phyloP scores from a whole-genome alignment of 2,113 vertebrate species.

The Monopterus albus region DNA sequence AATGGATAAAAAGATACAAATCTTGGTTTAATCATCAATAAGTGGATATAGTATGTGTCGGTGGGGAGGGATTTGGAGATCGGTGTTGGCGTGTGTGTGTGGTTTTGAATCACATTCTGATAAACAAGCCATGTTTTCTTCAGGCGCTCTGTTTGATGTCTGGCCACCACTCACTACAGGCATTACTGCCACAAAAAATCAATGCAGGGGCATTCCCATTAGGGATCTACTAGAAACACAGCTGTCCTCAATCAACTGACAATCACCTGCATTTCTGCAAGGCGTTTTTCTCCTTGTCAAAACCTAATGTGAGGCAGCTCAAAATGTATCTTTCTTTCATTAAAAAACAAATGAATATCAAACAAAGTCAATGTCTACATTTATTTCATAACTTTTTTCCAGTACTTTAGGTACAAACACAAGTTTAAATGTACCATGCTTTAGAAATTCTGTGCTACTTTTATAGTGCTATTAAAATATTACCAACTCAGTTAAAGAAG shows the following conservation, averaged over 20 bases:
- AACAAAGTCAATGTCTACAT: too few relatives aligned
- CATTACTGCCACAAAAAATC: slow-evolving; percentile 11
- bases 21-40: not conserved
- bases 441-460: slow-evolving; percentile 47
- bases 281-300: not conserved
- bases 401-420: not conserved
- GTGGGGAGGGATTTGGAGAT: not conserved
- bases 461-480: slow-evolving; percentile 26
- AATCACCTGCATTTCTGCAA: slow-evolving; percentile 15
- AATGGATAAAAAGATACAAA: slow-evolving; percentile 7
- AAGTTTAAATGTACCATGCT: not conserved
- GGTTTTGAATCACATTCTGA: slow-evolving; percentile 6
- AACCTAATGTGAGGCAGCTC: not conserved
- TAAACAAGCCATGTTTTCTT: too few relatives aligned
- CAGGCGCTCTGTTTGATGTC: slow-evolving; percentile 14
- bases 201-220: not conserved
- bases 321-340: too few relatives aligned
- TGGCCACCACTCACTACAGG: slow-evolving; percentile 23
- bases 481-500: slow-evolving; percentile 40
- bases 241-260: slow-evolving; percentile 25
- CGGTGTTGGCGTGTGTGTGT: not conserved
- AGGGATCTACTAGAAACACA: slow-evolving; percentile 10
- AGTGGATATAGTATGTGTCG: not conserved
- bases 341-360: too few relatives aligned
- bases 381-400: too few relatives aligned